Evolutionary conservation across 1,140 invertebrate genomes (phyloP).

Genomic region (Zaprionus ghesquierei): DNA sequence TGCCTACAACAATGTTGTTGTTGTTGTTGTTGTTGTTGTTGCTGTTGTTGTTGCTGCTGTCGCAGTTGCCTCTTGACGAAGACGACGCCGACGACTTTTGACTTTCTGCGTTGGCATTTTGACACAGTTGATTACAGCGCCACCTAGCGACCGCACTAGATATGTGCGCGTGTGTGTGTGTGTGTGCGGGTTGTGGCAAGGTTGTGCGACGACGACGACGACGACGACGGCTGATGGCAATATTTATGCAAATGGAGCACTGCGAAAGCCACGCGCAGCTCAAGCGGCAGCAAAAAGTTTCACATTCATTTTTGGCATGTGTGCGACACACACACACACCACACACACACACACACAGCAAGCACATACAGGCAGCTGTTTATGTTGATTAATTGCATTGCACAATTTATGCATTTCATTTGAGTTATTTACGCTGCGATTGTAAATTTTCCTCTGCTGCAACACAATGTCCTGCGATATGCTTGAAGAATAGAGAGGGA

Average conservation of each 20-base stretch:
- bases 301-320: conserved; percentile 61
- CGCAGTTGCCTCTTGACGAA: conserved; percentile 53
- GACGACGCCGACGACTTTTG: conserved; percentile 54
- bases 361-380: neutral
- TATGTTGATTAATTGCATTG: conserved; percentile 73
- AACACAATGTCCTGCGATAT: neutral
- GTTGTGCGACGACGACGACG: neutral
- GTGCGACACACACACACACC: conserved; percentile 35
- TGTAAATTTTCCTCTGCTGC: conserved; percentile 14
- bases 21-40: neutral
- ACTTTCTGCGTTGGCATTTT: conserved; percentile 75
- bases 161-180: conserved; percentile 11
- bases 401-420: conserved; percentile 69
- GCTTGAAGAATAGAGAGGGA: neutral
- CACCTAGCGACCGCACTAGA: conserved; percentile 59
- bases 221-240: conserved; percentile 35
- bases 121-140: conserved; percentile 77
- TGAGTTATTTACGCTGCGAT: conserved; percentile 44
- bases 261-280: conserved; percentile 32
- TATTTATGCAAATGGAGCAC: conserved; percentile 72
- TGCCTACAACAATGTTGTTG: conserved; percentile 32
- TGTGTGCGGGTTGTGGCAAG: neutral
- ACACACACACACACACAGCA: conserved; percentile 18
- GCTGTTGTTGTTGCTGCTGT: conserved; percentile 15
- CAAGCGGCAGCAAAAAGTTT: conserved; percentile 54